Percentiles rank a stretch among this genome's conserved stretches.
Conservation (phyloP, 1,140 invertebrate genomes). For the Bombus affinis region DNA sequence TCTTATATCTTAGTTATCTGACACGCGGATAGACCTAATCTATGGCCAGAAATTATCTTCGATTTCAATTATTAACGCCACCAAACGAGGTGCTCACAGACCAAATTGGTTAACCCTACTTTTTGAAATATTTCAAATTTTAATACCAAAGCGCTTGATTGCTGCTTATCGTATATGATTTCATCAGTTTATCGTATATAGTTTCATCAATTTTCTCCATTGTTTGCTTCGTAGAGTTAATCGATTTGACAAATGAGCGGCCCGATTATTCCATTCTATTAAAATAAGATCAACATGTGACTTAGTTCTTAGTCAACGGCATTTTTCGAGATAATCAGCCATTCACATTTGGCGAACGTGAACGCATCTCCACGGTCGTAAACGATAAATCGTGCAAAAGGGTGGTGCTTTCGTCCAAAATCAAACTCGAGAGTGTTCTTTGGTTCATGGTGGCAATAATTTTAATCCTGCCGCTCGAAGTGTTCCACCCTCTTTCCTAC, state of each 20-base stretch:
- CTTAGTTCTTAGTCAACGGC: too few relatives aligned
- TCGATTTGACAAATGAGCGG: too few relatives aligned
- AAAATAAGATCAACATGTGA: not conserved
- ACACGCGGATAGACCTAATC: not conserved
- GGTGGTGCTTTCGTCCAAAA: not conserved
- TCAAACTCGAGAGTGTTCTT: not conserved
- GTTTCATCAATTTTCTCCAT: too few relatives aligned
- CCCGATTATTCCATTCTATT: not conserved
- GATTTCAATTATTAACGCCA: not conserved
- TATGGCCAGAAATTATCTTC: not conserved
- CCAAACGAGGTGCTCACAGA: too few relatives aligned
- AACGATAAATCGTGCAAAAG: slow-evolving; percentile 5
- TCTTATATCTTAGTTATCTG: slow-evolving; percentile 1
- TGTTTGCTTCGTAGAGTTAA: too few relatives aligned
- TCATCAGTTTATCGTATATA: too few relatives aligned
- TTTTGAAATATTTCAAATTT: too few relatives aligned
- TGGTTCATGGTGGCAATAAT: not conserved
- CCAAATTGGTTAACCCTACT: too few relatives aligned
- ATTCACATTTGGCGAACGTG: not conserved
- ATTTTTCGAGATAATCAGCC: not conserved
- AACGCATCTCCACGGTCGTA: not conserved
- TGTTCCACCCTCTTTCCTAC: not conserved
- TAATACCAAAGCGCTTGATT: too few relatives aligned
- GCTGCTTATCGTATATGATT: too few relatives aligned
- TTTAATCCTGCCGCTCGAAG: not conserved